A percentile compares a stretch with the other conserved stretches of the same genome.
These are phyloP conservation scores for Polydrusus pterygomalis DNA, from an alignment of 2,888 invertebrate genomes.

Conservation along the genomic window DNA sequence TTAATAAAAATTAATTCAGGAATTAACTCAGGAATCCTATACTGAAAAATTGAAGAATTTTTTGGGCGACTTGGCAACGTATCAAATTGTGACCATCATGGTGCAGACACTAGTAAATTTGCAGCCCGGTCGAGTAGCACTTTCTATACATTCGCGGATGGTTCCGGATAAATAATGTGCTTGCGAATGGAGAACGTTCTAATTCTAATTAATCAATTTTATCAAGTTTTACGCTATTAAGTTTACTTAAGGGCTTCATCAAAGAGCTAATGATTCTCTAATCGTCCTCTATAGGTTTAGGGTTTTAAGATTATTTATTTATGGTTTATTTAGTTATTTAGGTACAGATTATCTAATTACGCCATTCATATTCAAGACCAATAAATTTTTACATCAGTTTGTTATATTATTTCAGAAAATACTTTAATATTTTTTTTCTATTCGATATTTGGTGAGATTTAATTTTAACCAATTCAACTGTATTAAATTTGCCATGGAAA, in stretches of 20 bases:
- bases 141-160: conserved; percentile 16
- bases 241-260: not conserved
- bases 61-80: too few relatives aligned
- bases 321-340: not conserved
- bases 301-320: not conserved
- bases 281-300: not conserved
- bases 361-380: too few relatives aligned
- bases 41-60: too few relatives aligned
- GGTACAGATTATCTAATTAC: not conserved
- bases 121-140: conserved; percentile 22
- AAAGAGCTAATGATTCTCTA: conserved; percentile 4
- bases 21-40: too few relatives aligned
- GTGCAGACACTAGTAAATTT: not conserved
- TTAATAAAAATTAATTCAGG: too few relatives aligned
- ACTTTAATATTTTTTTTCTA: not conserved
- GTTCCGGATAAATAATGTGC: conserved; percentile 25
- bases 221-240: conserved; percentile 14
- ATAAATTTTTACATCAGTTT: too few relatives aligned
- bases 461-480: too few relatives aligned
- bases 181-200: not conserved
- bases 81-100: too few relatives aligned
- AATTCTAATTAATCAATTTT: conserved; percentile 24
- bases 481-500: too few relatives aligned
- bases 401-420: too few relatives aligned
- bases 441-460: not conserved